These are phyloP conservation scores for Parascotia fuliginaria DNA, from an alignment of 2,888 invertebrate genomes.

Conservation along the genomic window DNA sequence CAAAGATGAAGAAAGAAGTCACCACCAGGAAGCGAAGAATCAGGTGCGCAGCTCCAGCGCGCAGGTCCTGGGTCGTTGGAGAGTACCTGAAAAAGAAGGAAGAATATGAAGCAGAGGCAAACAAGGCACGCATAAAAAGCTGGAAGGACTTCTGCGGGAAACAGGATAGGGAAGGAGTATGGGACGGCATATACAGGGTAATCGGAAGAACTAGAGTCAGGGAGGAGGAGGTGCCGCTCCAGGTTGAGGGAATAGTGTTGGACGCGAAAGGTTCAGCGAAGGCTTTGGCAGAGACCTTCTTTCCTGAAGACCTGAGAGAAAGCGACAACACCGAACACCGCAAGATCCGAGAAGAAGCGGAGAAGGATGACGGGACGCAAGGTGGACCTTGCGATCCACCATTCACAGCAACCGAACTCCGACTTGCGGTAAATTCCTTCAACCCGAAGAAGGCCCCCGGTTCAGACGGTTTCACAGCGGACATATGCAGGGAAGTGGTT, in stretches of 20 bases:
- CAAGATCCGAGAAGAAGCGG: neutral
- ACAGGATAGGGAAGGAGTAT: neutral
- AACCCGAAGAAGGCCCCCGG: conserved; percentile 16
- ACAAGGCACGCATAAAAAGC: neutral
- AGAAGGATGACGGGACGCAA: neutral
- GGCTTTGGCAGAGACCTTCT: neutral
- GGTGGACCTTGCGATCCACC: neutral
- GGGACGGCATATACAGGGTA: neutral
- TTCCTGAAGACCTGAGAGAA: neutral
- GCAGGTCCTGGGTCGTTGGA: no score
- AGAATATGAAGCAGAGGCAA: no score
- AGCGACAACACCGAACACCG: neutral
- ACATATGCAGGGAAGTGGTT: conserved; percentile 1
- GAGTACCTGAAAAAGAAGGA: no score
- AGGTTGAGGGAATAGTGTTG: neutral
- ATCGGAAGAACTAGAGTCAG: neutral
- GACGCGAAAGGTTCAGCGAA: neutral
- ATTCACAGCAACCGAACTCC: neutral
- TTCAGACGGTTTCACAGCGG: conserved; percentile 8
- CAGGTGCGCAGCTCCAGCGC: no score
- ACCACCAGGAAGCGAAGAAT: no score
- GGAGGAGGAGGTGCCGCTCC: neutral
- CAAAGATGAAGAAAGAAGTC: no score
- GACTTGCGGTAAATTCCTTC: neutral
- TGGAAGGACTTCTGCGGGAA: conserved; percentile 1